Percentiles rank a stretch among this genome's conserved stretches.
Conservation (phyloP, 2,797 vertebrate species). For the Crocidura indochinensis region DNA sequence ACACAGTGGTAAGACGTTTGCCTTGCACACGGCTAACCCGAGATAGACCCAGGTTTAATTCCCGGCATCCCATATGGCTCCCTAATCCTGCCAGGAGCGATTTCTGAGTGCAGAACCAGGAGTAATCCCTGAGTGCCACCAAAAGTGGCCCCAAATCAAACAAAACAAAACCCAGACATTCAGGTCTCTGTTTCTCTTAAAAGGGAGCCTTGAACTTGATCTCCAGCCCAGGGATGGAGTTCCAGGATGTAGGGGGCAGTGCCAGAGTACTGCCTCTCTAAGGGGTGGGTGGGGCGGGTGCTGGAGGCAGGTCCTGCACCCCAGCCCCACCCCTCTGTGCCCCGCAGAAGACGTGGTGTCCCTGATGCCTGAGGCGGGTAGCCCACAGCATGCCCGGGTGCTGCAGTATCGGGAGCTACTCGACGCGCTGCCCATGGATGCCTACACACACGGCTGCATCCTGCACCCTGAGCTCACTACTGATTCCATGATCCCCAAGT, state of each 20-base stretch:
- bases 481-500: constrained; percentile 99
- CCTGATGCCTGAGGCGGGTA: constrained; percentile 95
- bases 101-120: too few species aligned
- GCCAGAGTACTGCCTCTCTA: background rate
- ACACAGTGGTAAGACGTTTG: too few species aligned
- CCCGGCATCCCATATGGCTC: too few species aligned
- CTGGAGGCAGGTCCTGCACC: background rate
- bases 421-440: constrained; percentile 98
- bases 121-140: too few species aligned
- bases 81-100: too few species aligned
- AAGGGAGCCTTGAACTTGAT: background rate
- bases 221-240: too few species aligned
- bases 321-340: background rate
- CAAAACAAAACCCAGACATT: background rate
- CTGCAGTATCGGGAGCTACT: constrained; percentile 97
- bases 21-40: too few species aligned
- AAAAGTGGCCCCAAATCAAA: too few species aligned
- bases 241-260: background rate
- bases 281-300: background rate
- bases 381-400: constrained; percentile 93
- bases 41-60: too few species aligned
- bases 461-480: constrained; percentile 99
- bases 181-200: background rate
- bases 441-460: constrained; percentile 99
- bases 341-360: constrained; percentile 94